Evolutionary conservation across 2,797 vertebrate species (phyloP).

Genomic region (Selene dorsalis): DNA sequence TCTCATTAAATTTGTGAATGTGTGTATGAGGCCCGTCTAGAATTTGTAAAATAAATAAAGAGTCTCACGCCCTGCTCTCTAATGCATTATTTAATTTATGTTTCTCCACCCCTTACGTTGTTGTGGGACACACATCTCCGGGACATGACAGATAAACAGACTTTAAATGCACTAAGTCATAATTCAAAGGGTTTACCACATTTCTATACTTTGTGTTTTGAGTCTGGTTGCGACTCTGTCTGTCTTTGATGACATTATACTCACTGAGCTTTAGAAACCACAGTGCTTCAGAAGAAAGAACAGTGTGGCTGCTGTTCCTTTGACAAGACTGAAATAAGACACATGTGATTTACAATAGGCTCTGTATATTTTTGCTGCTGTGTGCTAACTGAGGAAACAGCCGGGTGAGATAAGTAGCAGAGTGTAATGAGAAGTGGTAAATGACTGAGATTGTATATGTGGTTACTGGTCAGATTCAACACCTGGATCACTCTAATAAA

Average conservation of each 20-base stretch:
- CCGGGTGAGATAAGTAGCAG: neutral
- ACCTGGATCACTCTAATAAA: neutral
- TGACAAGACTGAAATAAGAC: neutral
- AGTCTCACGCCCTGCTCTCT: neutral
- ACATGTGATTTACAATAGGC: neutral
- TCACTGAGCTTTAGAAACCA: neutral
- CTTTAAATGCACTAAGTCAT: neutral
- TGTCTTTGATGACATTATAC: neutral
- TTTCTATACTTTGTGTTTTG: neutral
- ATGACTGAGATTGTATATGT: neutral
- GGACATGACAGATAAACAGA: neutral
- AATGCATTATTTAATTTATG: neutral
- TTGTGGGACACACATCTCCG: neutral
- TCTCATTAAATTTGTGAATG: neutral
- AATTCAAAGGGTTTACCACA: neutral
- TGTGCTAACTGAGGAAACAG: neutral
- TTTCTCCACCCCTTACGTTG: neutral
- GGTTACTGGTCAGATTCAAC: neutral
- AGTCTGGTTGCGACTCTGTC: neutral
- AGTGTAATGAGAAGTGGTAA: neutral
- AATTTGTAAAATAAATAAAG: neutral
- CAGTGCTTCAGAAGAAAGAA: neutral
- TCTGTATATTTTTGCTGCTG: slow-evolving; percentile 1
- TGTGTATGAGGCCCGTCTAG: neutral
- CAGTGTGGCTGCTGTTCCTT: neutral